Evolutionary conservation across 2,113 vertebrate genomes (phyloP).

Genomic region (Ameiurus melas): DNA sequence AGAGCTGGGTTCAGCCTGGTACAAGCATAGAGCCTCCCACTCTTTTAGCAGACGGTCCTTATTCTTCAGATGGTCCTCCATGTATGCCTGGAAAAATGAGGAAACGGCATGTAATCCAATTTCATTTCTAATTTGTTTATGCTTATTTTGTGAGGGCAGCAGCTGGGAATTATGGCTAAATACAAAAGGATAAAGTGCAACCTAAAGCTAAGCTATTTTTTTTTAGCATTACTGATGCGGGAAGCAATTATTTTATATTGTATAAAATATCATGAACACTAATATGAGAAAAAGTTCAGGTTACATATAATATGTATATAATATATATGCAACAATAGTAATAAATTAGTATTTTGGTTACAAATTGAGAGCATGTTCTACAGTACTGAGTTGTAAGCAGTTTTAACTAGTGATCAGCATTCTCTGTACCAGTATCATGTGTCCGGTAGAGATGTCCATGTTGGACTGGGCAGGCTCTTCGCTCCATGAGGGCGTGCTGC

Average conservation of each 20-base stretch:
- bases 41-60: slow-evolving; percentile 92
- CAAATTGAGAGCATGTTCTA: neutral
- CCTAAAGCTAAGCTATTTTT: neutral
- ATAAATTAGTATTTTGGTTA: neutral
- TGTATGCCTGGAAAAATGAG: slow-evolving; percentile 80
- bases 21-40: slow-evolving; percentile 93
- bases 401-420: neutral
- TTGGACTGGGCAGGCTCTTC: slow-evolving; percentile 98
- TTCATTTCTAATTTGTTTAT: neutral
- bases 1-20: slow-evolving; percentile 90
- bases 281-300: neutral
- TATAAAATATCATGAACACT: neutral
- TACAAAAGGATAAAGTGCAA: neutral
- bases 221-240: neutral
- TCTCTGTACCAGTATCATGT: slow-evolving; percentile 94
- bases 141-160: neutral
- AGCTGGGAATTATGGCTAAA: neutral
- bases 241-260: neutral
- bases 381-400: neutral
- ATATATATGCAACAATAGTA: too few relatives aligned
- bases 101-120: neutral
- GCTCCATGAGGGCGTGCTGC: slow-evolving; percentile 96
- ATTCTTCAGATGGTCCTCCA: slow-evolving; percentile 96
- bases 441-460: slow-evolving; percentile 98
- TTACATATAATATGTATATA: neutral